Evolutionary conservation across 1,140 invertebrate genomes (phyloP), one percentile per base, ranked within the genome.

Genomic region (Drosophila nigromelanica): DNA sequence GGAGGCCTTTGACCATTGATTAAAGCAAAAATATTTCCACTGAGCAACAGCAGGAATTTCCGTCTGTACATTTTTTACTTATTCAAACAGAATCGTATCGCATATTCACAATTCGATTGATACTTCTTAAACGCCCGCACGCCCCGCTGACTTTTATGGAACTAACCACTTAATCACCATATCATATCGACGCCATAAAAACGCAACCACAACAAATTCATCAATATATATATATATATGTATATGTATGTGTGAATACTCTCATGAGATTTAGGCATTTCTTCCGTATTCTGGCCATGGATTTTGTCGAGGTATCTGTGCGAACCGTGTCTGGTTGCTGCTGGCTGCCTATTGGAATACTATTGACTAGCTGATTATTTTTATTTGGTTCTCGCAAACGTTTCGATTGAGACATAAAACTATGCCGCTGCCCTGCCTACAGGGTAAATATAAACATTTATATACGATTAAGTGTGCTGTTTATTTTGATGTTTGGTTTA

Each of bases 401-500:
- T 61, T 75, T 89, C 76, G 69, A 80, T 80, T 80, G 83, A 89
- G 83, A 80, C 73, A 89, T 89, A 89, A 89, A 89, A 89, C 83
- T 89, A 89, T 89, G 80, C 68, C 83, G 37, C 48, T 75, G 52
- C 56, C 68, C 45, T 35, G 69, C 62, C 69, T 59, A 52, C 39
- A 47, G 50, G 73, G 78, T 59, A 75, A 74, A 72, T 76, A 89
- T 87, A 89, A 89, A 89, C 83, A 87, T 87, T 83, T 89, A 83
- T 79, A 78, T 77, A 89, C 83, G 79, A 89, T 89, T 89, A 89
- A 80, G 76, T 80, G 85, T 72, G 83, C 79, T 89, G 83, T 89
- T 89, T 89, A 79, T 89, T 89, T 89, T 89, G 87, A 89, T 89
- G 83, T 89, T 89, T 89, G 76, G 69, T 80, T 89, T 89, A 78